phyloP scores from a whole-genome alignment of 35 echinoderm and acorn worm species.

The Ptychodera flava region DNA sequence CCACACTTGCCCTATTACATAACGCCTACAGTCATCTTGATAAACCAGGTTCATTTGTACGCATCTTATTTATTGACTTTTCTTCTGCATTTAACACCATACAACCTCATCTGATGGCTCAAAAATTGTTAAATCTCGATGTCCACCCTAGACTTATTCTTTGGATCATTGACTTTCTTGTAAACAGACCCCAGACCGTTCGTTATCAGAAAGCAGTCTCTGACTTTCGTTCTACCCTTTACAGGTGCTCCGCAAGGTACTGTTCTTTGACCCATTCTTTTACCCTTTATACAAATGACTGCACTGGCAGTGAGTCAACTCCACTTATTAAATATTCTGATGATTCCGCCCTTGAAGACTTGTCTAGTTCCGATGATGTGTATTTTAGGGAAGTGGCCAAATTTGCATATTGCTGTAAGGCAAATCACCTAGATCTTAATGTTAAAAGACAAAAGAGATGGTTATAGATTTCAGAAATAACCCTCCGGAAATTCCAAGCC shows the following conservation, averaged over 20 bases:
- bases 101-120: conserved; percentile 20
- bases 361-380: background rate
- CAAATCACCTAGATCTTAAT: background rate
- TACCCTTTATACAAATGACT: conserved; percentile 49
- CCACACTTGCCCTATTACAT: conserved; percentile 27
- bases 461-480: no score
- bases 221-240: conserved; percentile 2
- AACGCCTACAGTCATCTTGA: conserved; percentile 40
- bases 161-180: conserved; percentile 22
- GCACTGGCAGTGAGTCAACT: background rate
- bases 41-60: conserved; percentile 11
- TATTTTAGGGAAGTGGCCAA: background rate
- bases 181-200: conserved; percentile 18
- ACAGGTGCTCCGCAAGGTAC: conserved; percentile 50
- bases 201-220: conserved; percentile 19
- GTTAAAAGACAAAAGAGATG: no score
- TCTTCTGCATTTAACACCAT: conserved; percentile 46
- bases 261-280: conserved; percentile 45
- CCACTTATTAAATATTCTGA: background rate
- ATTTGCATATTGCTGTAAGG: background rate
- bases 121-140: background rate
- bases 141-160: background rate
- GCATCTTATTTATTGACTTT: conserved; percentile 39
- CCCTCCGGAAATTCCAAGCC: no score
- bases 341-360: background rate